Base-by-base conservation (phyloP, 2,888 invertebrate genomes). In the Mayetiola destructor region DNA sequence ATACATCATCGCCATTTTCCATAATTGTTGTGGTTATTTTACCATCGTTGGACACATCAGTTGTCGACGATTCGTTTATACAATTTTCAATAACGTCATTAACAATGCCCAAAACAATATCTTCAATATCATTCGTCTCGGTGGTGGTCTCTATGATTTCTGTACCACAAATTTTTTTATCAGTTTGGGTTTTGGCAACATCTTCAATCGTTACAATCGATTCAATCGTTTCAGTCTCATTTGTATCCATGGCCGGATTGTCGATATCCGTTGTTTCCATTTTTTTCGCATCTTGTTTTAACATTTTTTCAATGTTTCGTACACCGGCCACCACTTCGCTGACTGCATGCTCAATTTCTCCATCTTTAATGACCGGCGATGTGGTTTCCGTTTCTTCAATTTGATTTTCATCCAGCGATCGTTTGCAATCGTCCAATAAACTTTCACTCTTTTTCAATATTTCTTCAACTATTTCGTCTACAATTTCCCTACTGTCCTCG, bases 301-400 rank as follows among this genome's bases (percentile, higher is more conserved):
- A 67, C 60, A 70, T 64, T 69, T 69, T 71, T 42, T 72, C 73
- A 58, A 62, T 62, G 57, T 75, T 74, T n/a, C 69, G 68, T 14
- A 74, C 73, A 59, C 72, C 72, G 64, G 73, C 73, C n/a, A 75
- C 75, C 59, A 76, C 75, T 64, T 77, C 76, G 60, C 73, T 74
- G 48, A 75, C 72, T 10, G 76, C 76, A 64, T 76, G 69, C 61
- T 74, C 73, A 56, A 77, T 73, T 66, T 77, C 77, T 63, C 76
- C 76, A 59, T 77, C 76, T 62, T 76, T 75, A 1, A 76, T 69
- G 10, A 76, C 73, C 0, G 75, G 72, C 1, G 76, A 73, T 27
- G 61, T 60, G 53, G 30, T 39, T 36, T 56, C 56, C 21, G 21
- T 56, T 35, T 29, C 40, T 3, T 29, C 30, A 6, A 39, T 20